Evolutionary conservation across 2,113 vertebrate species (phyloP).

Genomic region (Poeciliopsis occidentalis): DNA sequence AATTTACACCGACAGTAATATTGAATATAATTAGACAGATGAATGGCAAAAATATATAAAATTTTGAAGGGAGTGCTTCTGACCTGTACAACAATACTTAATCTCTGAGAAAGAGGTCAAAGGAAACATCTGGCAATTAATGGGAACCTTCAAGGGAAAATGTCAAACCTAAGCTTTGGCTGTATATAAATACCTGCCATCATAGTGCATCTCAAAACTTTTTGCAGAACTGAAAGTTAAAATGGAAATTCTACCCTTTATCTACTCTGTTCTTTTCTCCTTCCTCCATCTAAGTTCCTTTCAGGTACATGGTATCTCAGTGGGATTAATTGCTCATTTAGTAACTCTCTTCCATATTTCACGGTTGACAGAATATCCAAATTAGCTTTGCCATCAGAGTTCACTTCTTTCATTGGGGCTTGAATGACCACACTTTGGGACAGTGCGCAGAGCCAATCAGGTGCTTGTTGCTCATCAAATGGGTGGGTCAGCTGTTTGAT

Average conservation of each 20-base stretch:
- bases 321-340: conserved; percentile 79
- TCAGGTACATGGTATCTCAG: conserved; percentile 69
- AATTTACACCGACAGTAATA: conserved; percentile 55
- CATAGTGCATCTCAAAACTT: not conserved
- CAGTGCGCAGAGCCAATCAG: conserved; percentile 52
- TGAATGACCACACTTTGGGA: conserved; percentile 64
- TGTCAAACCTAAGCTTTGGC: conserved; percentile 13
- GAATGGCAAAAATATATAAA: conserved; percentile 70
- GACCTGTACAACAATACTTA: conserved; percentile 57
- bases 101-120: conserved; percentile 52
- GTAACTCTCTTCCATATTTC: conserved; percentile 76
- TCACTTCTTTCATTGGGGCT: conserved; percentile 68
- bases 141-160: conserved; percentile 49
- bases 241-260: conserved; percentile 36
- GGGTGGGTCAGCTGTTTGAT: conserved; percentile 45
- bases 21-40: conserved; percentile 69
- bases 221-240: conserved; percentile 31
- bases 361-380: conserved; percentile 74
- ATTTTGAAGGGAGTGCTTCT: conserved; percentile 49
- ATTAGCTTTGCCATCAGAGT: conserved; percentile 77
- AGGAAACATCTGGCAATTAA: conserved; percentile 62
- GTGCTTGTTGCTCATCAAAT: conserved; percentile 26
- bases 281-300: conserved; percentile 54
- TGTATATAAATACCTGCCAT: not conserved
- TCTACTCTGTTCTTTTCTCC: conserved; percentile 24